Percentiles rank a stretch among this genome's conserved stretches.
Evolutionary conservation across 1,140 invertebrate genomes (phyloP).

Genomic region (Pseudachorutes palmiensis): DNA sequence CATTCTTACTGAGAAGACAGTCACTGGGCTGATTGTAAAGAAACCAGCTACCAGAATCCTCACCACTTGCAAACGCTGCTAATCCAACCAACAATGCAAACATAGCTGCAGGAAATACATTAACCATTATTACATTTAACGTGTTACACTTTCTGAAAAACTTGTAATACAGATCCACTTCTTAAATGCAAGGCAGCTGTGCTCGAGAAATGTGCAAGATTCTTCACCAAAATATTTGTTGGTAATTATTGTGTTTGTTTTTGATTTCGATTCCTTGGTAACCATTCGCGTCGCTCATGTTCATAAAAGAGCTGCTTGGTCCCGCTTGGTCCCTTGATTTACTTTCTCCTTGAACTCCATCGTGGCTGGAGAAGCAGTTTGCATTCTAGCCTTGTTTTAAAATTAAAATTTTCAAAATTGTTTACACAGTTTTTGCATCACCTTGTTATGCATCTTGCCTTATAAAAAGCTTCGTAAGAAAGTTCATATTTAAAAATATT

Average conservation of each 20-base stretch:
- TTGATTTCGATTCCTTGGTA: neutral
- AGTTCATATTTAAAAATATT: too few species aligned
- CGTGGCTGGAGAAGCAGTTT: too few species aligned
- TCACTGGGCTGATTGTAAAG: neutral
- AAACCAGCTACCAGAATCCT: neutral
- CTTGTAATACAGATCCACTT: too few species aligned
- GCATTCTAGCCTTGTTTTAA: neutral
- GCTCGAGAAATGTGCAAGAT: neutral
- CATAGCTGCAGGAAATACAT: neutral
- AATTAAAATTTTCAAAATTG: neutral
- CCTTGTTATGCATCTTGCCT: neutral
- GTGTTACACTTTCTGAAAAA: neutral
- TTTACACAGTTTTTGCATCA: neutral
- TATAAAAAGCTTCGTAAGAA: too few species aligned
- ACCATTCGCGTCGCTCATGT: neutral
- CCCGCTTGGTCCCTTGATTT: too few species aligned
- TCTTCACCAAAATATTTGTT: neutral
- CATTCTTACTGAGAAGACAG: constrained; percentile 12
- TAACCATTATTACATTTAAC: neutral
- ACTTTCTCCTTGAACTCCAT: too few species aligned
- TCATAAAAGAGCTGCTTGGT: neutral
- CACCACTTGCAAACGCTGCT: neutral
- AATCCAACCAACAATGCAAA: neutral
- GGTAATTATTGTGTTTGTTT: neutral
- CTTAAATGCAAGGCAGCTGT: too few species aligned